Evolutionary conservation across 2,113 vertebrate species (phyloP), one percentile per base, ranked within the genome.

Genomic region (Lates calcarifer): DNA sequence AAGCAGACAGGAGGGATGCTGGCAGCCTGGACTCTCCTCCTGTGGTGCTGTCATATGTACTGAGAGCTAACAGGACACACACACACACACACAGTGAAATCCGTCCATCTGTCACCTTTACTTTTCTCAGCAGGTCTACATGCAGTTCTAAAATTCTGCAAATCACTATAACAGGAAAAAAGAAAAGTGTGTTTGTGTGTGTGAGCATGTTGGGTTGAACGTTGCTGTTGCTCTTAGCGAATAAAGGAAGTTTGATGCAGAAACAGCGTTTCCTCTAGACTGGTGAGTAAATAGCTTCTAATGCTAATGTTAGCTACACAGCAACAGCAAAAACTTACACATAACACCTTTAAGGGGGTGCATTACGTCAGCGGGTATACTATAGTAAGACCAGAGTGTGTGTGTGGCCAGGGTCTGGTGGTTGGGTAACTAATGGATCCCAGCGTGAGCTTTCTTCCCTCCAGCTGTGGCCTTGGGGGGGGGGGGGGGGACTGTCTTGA

Each of bases 401-500:
- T 56, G 65, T 29, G 29, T 43, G 57, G 45, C 18, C 47, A 45
- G 26, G 6, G 17, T 18, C 41, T 3, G 39, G 39, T 78, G 33
- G 69, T 74, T 86, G 65, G 47, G 75, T 75, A 79, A 81, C 77
- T 77, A 84, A 84, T 84, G 74, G 65, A 43, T 66, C 51, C 47
- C 75, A 74, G 66, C 31, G 4, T 62, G 82, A 67, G 77, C 24
- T 6, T 4, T 47, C 62, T 41, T n/a, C 15, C n/a, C 24, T 70
- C 74, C 77, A 70, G 81, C 85, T 81, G 85, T 60, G 81, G 43
- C 35, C 64, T 49, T 31, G 1, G 28, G 45, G 43, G 29, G 20
- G 14, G 13, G n/a, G n/a, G 12, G 39, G 69, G 15, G 56, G 45
- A 33, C 45, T 3, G 2, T 63, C 63, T 26, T 18, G 22, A 33